Evolutionary conservation across 2,888 invertebrate species (phyloP).

Genomic region (Shargacucullia verbasci): DNA sequence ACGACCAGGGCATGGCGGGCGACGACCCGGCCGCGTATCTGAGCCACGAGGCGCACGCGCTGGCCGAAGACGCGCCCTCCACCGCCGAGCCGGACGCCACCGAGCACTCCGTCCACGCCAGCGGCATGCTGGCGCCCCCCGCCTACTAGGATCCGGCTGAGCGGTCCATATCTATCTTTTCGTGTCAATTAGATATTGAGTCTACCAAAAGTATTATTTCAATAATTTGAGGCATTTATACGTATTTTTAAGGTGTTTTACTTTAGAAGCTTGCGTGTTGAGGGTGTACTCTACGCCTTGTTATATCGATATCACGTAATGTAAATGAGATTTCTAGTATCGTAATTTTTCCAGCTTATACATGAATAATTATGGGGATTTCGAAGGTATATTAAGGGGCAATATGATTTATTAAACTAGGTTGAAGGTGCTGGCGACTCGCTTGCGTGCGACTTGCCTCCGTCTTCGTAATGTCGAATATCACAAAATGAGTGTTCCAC

Average conservation of each 20-base stretch:
- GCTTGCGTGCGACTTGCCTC: conserved; percentile 82
- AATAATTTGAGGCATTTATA: conserved; percentile 72
- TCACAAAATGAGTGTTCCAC: conserved; percentile 82
- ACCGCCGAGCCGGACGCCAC: conserved; percentile 90
- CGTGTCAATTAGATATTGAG: conserved; percentile 74
- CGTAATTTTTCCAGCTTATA: conserved; percentile 66
- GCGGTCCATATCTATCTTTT: conserved; percentile 60
- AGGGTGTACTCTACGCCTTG: conserved; percentile 70
- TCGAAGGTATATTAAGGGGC: conserved; percentile 79
- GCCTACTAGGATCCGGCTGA: conserved; percentile 81
- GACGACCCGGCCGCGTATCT: conserved; percentile 88
- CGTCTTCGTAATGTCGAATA: conserved; percentile 81
- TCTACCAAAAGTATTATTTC: conserved; percentile 87
- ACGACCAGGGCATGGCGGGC: conserved; percentile 86
- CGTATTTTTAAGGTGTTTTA: conserved; percentile 66
- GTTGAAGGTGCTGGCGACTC: conserved; percentile 88
- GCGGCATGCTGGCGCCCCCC: conserved; percentile 88
- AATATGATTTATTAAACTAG: conserved; percentile 68
- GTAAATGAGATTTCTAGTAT: conserved; percentile 77
- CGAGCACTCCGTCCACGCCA: conserved; percentile 87
- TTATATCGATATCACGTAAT: conserved; percentile 65
- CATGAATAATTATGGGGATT: conserved; percentile 73
- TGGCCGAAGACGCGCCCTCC: conserved; percentile 85
- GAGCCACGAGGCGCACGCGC: conserved; percentile 76
- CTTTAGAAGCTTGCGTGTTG: conserved; percentile 71